These are phyloP conservation scores for Eueremaeus valkanovi DNA, from an alignment of 2,888 invertebrate genomes.

Conservation along the genomic window DNA sequence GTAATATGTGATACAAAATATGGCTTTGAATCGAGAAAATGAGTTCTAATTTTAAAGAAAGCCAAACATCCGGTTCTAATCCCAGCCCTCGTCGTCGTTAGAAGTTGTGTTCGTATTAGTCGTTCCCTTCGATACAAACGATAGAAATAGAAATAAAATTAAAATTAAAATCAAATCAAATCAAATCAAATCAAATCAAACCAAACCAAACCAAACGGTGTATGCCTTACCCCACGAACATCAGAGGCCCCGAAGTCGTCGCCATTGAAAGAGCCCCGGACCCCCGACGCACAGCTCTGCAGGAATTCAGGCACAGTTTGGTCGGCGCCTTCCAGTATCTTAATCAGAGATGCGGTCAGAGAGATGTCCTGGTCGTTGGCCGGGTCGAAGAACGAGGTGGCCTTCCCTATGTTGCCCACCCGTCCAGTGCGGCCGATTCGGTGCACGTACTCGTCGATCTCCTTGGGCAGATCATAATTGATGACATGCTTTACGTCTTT, in stretches of 20 bases:
- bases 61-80: too few species aligned
- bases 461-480: conserved; percentile 56
- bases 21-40: too few species aligned
- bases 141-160: background rate
- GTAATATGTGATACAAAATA: too few species aligned
- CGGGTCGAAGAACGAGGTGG: conserved; percentile 61
- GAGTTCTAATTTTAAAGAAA: too few species aligned
- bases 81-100: conserved; percentile 6
- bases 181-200: background rate
- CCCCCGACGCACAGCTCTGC: conserved; percentile 57
- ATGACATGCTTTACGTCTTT: conserved; percentile 65
- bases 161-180: background rate
- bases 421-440: conserved; percentile 58
- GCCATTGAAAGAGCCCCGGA: conserved; percentile 51
- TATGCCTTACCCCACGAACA: conserved; percentile 57
- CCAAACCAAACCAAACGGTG: too few species aligned
- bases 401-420: conserved; percentile 55
- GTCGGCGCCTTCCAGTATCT: conserved; percentile 67
- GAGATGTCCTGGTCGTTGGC: conserved; percentile 57
- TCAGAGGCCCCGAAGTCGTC: conserved; percentile 67
- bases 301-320: conserved; percentile 72
- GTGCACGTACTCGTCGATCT: conserved; percentile 57
- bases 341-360: conserved; percentile 64
- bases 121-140: background rate
- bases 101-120: background rate